phyloP scores from a whole-genome alignment of 1,140 invertebrate genomes.

The Drosophila ohnishii region DNA sequence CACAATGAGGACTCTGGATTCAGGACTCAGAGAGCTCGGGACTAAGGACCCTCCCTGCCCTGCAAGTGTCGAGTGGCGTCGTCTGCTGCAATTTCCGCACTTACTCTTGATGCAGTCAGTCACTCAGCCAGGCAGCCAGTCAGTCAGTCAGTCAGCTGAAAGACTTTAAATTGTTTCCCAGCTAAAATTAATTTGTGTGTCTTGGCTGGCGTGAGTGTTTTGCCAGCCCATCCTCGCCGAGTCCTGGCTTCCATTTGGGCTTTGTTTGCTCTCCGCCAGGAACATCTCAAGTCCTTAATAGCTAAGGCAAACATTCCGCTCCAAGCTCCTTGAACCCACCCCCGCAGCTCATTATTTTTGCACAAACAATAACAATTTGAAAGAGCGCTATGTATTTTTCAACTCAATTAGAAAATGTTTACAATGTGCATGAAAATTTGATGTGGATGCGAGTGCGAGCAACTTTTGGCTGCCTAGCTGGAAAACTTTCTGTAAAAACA shows the following conservation, averaged over 20 bases:
- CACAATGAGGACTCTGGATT: constrained; percentile 54
- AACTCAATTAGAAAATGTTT: constrained; percentile 81
- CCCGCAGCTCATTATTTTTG: constrained; percentile 63
- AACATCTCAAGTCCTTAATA: constrained; percentile 70
- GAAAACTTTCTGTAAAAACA: constrained; percentile 26
- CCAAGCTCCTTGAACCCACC: not conserved
- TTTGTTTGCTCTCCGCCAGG: constrained; percentile 54
- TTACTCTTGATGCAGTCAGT: constrained; percentile 65
- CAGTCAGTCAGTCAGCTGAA: constrained; percentile 43
- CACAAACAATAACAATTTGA: constrained; percentile 75
- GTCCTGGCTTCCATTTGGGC: constrained; percentile 21
- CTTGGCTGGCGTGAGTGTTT: constrained; percentile 30
- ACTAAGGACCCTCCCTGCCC: constrained; percentile 15
- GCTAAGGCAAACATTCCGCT: constrained; percentile 65
- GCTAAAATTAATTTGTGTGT: constrained; percentile 73
- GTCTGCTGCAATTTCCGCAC: constrained; percentile 71
- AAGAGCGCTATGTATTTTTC: constrained; percentile 79
- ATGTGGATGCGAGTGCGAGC: constrained; percentile 48
- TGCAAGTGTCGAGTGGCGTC: constrained; percentile 47
- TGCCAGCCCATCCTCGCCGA: constrained; percentile 15
- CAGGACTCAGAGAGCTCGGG: constrained; percentile 15
- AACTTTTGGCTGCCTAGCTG: constrained; percentile 54
- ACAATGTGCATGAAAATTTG: constrained; percentile 76
- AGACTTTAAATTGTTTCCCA: constrained; percentile 75
- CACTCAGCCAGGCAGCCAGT: constrained; percentile 16